Evolutionary conservation across 2,113 vertebrate species (phyloP).

Genomic region (Solea solea): DNA sequence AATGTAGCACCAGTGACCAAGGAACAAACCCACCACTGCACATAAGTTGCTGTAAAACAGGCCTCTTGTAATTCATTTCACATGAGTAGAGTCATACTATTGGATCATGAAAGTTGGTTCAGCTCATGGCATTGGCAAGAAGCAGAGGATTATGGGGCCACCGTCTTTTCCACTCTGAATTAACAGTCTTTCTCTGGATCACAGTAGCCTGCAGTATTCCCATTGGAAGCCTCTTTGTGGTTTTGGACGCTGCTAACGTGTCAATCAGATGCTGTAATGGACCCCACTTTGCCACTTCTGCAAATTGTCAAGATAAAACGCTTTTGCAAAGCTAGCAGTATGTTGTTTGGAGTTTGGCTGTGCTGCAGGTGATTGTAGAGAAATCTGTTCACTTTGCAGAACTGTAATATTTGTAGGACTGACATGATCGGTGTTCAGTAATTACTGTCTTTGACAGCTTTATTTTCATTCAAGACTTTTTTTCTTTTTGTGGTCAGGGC

Average conservation of each 20-base stretch:
- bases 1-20: conserved; percentile 24
- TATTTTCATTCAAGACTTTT: conserved; percentile 14
- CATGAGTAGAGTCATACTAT: not conserved
- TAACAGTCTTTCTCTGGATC: conserved; percentile 41
- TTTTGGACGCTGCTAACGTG: conserved; percentile 55
- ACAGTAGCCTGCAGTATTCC: conserved; percentile 44
- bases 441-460: not conserved
- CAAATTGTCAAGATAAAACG: conserved; percentile 63
- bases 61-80: conserved; percentile 20
- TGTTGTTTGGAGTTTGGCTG: conserved; percentile 51
- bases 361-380: conserved; percentile 8
- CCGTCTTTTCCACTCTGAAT: conserved; percentile 30
- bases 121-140: conserved; percentile 32
- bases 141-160: conserved; percentile 14
- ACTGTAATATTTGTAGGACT: not conserved
- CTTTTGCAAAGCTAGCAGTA: conserved; percentile 39
- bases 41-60: not conserved
- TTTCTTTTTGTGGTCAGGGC: not conserved
- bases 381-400: conserved; percentile 26
- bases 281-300: conserved; percentile 33
- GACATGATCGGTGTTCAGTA: not conserved
- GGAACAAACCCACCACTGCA: conserved; percentile 3
- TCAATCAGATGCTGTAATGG: conserved; percentile 66
- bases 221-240: conserved; percentile 42
- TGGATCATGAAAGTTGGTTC: conserved; percentile 15